A percentile compares a stretch with the other conserved stretches of the same genome.
Conservation (phyloP, 2,113 vertebrate species). For the Grus americana region DNA sequence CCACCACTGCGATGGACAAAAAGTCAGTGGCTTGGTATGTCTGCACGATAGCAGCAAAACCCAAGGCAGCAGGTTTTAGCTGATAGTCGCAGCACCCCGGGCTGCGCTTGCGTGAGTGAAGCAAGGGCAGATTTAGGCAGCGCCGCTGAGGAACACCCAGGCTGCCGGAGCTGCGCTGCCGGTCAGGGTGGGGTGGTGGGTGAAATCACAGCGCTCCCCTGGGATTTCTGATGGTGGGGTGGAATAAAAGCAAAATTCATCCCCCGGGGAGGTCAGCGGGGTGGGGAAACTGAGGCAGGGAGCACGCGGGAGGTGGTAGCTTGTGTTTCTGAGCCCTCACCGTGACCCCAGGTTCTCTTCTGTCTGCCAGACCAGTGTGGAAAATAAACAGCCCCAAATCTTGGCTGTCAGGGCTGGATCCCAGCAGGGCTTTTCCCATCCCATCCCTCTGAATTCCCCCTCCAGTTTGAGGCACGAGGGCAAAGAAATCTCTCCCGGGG, state of each 20-base stretch:
- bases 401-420: background rate
- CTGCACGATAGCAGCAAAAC: background rate
- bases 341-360: background rate
- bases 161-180: accelerated
- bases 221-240: background rate
- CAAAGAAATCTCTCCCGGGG: background rate
- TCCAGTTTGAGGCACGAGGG: background rate
- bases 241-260: background rate
- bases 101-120: background rate
- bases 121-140: background rate
- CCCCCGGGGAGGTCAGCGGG: accelerated
- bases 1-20: background rate
- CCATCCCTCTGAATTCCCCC: background rate
- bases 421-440: accelerated
- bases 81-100: background rate
- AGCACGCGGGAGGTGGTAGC: background rate
- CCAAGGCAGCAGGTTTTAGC: background rate
- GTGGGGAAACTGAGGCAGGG: conserved; percentile 5
- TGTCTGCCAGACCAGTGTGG: background rate
- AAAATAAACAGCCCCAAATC: background rate
- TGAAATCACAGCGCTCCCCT: accelerated
- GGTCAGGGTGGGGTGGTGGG: accelerated
- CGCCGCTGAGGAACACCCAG: background rate
- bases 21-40: background rate
- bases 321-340: background rate